Evolutionary conservation across 2,797 vertebrate genomes (phyloP).

Genomic region (Tiaroga cobitis): DNA sequence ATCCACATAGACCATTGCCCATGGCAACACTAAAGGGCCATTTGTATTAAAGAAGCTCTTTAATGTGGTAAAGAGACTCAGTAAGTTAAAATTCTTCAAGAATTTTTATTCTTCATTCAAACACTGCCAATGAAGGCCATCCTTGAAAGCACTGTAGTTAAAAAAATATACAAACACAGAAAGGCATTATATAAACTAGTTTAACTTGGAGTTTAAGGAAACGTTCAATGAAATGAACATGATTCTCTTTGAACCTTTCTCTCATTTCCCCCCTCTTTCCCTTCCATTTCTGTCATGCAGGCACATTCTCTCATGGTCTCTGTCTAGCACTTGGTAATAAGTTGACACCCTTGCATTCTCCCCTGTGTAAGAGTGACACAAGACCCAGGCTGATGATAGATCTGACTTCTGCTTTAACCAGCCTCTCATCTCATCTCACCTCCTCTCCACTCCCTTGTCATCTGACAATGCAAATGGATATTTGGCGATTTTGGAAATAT

Average conservation of each 20-base stretch:
- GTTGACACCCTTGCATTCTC: conserved; percentile 17
- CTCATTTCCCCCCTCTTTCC: not conserved
- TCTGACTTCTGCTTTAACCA: conserved; percentile 27
- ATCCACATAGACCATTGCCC: not conserved
- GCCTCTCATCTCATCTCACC: not conserved
- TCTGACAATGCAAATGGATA: not conserved
- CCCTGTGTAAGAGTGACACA: not conserved
- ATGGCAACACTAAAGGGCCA: conserved; percentile 8
- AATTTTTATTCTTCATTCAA: not conserved
- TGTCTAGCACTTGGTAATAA: conserved; percentile 40
- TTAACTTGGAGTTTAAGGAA: conserved; percentile 4
- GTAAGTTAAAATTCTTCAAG: conserved; percentile 27
- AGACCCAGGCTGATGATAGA: not conserved
- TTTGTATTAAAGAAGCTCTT: conserved; percentile 18
- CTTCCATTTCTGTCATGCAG: not conserved
- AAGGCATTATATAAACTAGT: not conserved
- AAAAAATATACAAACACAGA: conserved; percentile 10
- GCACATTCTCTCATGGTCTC: conserved; percentile 26
- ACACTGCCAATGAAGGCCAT: conserved; percentile 32
- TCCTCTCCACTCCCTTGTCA: not conserved
- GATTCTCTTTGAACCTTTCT: not conserved
- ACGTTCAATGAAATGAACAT: not conserved
- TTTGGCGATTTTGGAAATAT: not conserved
- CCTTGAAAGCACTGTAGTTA: conserved; percentile 18
- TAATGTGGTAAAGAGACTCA: conserved; percentile 8